phyloP scores from a whole-genome alignment of 2,113 vertebrate genomes.

The Lasiurus borealis region DNA sequence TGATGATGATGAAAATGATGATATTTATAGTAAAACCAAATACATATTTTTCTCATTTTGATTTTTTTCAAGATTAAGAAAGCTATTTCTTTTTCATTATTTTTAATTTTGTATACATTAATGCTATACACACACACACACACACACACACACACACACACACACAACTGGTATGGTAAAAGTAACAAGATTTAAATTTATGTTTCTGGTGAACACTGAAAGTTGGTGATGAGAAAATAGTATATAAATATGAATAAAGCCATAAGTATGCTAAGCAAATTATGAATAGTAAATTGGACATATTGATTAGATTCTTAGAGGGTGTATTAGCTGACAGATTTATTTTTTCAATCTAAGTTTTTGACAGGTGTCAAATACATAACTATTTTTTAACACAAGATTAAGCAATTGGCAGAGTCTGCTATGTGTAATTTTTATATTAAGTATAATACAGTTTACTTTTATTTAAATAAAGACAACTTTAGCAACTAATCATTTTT shows the following conservation, averaged over 20 bases:
- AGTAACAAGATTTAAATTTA: conserved; percentile 66
- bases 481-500: conserved; percentile 21
- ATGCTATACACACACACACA: not conserved
- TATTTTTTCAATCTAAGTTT: conserved; percentile 61
- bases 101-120: not conserved
- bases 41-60: not conserved
- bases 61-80: not conserved
- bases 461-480: conserved; percentile 26
- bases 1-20: not conserved
- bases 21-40: not conserved
- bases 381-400: conserved; percentile 70
- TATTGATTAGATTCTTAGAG: conserved; percentile 81
- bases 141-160: not conserved
- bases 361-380: conserved; percentile 80
- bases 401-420: conserved; percentile 71
- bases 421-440: conserved; percentile 43
- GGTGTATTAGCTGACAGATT: conserved; percentile 54
- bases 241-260: conserved; percentile 78
- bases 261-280: conserved; percentile 80
- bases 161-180: not conserved
- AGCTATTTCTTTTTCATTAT: not conserved
- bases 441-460: conserved; percentile 50
- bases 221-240: conserved; percentile 75
- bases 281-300: conserved; percentile 83
- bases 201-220: conserved; percentile 66